Evolutionary conservation across 2,113 vertebrate species (phyloP).

Genomic region (Corvus hawaiiensis): DNA sequence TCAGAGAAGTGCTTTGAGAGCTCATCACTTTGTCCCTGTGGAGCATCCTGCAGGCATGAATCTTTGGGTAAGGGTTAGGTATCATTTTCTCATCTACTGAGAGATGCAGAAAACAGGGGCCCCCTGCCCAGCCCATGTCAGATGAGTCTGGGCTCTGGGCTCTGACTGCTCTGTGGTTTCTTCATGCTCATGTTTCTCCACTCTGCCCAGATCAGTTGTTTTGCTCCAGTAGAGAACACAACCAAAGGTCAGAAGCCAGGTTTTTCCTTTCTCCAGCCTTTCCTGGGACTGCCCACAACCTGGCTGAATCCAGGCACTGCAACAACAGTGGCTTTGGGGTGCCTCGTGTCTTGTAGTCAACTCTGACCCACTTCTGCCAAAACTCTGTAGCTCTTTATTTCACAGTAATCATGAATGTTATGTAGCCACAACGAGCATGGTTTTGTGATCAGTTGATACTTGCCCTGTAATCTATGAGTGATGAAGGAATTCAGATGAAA

Average conservation of each 20-base stretch:
- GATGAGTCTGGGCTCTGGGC: neutral
- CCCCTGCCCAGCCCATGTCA: neutral
- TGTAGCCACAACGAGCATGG: neutral
- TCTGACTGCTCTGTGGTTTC: neutral
- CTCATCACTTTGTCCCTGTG: neutral
- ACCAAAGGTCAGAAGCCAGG: neutral
- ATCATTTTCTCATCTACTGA: neutral
- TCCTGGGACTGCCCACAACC: neutral
- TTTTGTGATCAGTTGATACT: constrained; percentile 5
- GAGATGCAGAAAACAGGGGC: neutral
- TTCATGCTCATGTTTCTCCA: neutral
- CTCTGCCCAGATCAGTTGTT: neutral
- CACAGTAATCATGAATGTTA: neutral
- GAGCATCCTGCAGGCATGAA: neutral
- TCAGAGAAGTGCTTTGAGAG: neutral
- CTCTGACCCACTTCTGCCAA: neutral
- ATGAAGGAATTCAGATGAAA: constrained; percentile 27
- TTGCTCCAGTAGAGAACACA: neutral
- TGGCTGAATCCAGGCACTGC: neutral
- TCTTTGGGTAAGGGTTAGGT: neutral
- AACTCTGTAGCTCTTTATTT: neutral
- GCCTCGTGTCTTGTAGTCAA: neutral
- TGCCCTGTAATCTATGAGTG: constrained; percentile 35
- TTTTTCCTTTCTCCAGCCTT: neutral
- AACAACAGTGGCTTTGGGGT: neutral